phyloP scores from a whole-genome alignment of 2,888 invertebrate species.

The Drosophila rubida region DNA sequence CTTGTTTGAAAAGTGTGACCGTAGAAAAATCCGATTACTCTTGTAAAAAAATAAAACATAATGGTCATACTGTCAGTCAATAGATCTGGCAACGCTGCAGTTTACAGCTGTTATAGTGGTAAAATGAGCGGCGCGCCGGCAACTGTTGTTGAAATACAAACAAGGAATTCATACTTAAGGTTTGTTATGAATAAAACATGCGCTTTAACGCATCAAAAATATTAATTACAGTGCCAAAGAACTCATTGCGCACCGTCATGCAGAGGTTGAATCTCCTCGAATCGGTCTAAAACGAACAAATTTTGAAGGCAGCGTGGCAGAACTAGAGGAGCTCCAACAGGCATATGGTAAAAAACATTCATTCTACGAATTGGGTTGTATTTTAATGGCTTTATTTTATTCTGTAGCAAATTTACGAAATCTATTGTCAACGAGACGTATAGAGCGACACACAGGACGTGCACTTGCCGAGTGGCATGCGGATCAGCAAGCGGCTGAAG shows the following conservation, averaged over 20 bases:
- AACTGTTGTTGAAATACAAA: conserved; percentile 56
- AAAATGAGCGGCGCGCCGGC: conserved; percentile 38
- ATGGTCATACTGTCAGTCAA: not conserved
- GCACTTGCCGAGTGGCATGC: conserved; percentile 77
- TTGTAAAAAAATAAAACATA: not conserved
- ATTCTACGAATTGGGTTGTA: not conserved
- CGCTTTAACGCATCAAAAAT: not conserved
- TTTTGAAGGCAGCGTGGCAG: conserved; percentile 57
- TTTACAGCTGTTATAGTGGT: conserved; percentile 28
- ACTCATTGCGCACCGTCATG: conserved; percentile 65
- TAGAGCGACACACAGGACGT: conserved; percentile 79
- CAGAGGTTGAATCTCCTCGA: conserved; percentile 51
- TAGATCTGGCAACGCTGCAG: conserved; percentile 26
- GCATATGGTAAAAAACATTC: conserved; percentile 62
- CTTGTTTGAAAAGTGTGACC: not conserved
- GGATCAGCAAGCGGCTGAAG: conserved; percentile 71
- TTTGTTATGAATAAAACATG: conserved; percentile 34
- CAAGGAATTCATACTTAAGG: conserved; percentile 71
- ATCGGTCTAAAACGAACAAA: conserved; percentile 74
- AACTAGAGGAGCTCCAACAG: conserved; percentile 65
- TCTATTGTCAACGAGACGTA: conserved; percentile 75
- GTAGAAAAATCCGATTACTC: not conserved
- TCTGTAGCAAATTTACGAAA: conserved; percentile 69
- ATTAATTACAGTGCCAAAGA: conserved; percentile 61
- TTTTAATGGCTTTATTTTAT: conserved; percentile 38